phyloP scores from a whole-genome alignment of 2,113 vertebrate genomes.

The Erythrocercus mccallii region DNA sequence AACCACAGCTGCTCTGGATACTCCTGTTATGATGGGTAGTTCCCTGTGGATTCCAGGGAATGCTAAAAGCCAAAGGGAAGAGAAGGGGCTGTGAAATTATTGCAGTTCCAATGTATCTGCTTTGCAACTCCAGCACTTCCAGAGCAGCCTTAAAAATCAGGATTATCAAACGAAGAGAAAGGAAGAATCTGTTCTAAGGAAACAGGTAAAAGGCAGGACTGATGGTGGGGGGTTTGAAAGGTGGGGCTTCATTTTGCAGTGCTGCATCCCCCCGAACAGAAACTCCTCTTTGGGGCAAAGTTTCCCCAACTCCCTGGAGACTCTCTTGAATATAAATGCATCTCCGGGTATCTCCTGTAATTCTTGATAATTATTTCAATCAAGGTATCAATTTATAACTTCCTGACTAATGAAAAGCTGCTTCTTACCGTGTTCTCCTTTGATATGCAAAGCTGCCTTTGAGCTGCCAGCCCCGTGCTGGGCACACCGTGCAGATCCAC shows the following conservation, averaged over 20 bases:
- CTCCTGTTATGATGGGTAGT: neutral
- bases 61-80: neutral
- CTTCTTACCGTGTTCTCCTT: neutral
- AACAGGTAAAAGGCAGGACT: neutral
- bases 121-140: neutral
- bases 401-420: slow-evolving; percentile 55
- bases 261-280: neutral
- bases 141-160: neutral
- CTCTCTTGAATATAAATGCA: slow-evolving; percentile 21
- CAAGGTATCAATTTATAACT: slow-evolving; percentile 51
- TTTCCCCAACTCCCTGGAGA: neutral
- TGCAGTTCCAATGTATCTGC: fast-evolving
- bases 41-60: neutral
- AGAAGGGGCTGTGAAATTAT: neutral
- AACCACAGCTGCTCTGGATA: neutral
- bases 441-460: slow-evolving; percentile 36
- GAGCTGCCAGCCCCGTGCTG: slow-evolving; percentile 39
- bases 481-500: neutral
- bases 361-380: slow-evolving; percentile 61
- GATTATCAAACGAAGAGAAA: neutral
- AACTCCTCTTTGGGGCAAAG: neutral
- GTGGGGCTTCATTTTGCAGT: neutral
- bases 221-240: neutral
- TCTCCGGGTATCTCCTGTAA: slow-evolving; percentile 50
- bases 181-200: neutral